These are phyloP conservation scores for Syngnathoides biaculeatus DNA, from an alignment of 2,113 vertebrate species.

Conservation along the genomic window DNA sequence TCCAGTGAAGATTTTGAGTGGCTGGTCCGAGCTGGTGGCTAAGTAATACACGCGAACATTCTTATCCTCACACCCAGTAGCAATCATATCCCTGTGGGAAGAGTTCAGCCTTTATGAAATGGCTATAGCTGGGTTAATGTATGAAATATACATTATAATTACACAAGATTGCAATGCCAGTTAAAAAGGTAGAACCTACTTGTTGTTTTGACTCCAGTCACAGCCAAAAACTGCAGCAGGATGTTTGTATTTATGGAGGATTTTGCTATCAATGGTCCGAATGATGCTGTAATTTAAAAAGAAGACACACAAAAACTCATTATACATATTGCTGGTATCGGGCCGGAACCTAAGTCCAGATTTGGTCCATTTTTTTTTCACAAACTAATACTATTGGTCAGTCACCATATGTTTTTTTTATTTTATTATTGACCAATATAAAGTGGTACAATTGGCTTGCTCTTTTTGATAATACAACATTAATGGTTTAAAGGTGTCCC, in stretches of 20 bases:
- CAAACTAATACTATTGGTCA: too few species aligned
- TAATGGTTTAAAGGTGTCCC: too few species aligned
- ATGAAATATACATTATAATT: not conserved
- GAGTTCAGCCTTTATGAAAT: not conserved
- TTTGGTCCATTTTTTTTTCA: too few species aligned
- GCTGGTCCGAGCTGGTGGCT: slow-evolving; percentile 94
- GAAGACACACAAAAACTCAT: not conserved
- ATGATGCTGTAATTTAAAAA: slow-evolving; percentile 80
- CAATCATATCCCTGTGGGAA: slow-evolving; percentile 90
- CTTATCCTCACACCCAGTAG: slow-evolving; percentile 96
- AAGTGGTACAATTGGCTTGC: too few species aligned
- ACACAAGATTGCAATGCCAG: not conserved
- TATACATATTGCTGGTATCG: not conserved
- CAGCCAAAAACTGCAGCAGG: slow-evolving; percentile 95
- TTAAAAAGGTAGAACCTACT: slow-evolving; percentile 72
- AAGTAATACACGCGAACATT: slow-evolving; percentile 95
- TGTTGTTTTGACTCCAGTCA: slow-evolving; percentile 99
- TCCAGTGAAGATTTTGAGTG: slow-evolving; percentile 89
- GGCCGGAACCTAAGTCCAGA: too few species aligned
- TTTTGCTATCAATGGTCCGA: slow-evolving; percentile 87
- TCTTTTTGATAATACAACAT: too few species aligned
- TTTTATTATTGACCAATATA: too few species aligned
- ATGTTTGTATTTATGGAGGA: slow-evolving; percentile 94
- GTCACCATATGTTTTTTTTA: too few species aligned
- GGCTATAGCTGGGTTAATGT: not conserved